Base-by-base conservation (phyloP, 2,113 vertebrate genomes). In the Copsychus sechellarum region DNA sequence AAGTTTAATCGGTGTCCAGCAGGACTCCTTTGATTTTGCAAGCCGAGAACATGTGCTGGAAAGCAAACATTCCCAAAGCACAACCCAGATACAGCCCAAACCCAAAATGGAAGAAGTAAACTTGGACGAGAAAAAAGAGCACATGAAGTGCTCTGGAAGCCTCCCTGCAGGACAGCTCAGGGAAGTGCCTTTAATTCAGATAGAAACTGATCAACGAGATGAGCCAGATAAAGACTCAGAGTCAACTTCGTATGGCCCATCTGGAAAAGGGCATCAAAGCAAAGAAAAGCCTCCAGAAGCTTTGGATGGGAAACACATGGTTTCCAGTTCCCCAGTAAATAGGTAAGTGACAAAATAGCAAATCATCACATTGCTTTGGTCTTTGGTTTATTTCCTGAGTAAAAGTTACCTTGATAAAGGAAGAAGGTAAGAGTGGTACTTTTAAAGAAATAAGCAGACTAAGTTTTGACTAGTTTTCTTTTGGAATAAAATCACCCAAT, bases 111-210 rank as follows among this genome's bases (percentile, higher is more conserved):
- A 95, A 26, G 94, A 83, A 71, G 87, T 56, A 61, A 94, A 92
- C 77, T 89, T 94, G 29, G 95, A 93, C 86, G 95, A 97, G 65
- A 96, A 98, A 79, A 98, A 92, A 33, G 94, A 98, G 47, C 50
- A 25, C 1, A 61, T 85, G 28, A 85, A 65, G 6, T 90, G 92
- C 65, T 56, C 64, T 24, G 96, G 90, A 22, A 74, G 79, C 33
- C 53, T 89, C 54, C 72, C 92, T 42, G 81, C 77, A 70, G 92
- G 73, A 64, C 92, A 92, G 56, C 97, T 97, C 16, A 98, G 99
- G 97, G 98, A 99, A 89, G 99, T 99, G 67, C 99, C 99, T 86
- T 97, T 99, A 90, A 99, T 99, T 97, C 99, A 99, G 85, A 99
- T 99, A 86, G 99, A 99, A 98, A 96, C 96, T 6, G 99, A 99